A percentile compares a stretch with the other conserved stretches of the same genome.
Conservation (phyloP, 2,797 vertebrate genomes). For the Protosalanx chinensis region DNA sequence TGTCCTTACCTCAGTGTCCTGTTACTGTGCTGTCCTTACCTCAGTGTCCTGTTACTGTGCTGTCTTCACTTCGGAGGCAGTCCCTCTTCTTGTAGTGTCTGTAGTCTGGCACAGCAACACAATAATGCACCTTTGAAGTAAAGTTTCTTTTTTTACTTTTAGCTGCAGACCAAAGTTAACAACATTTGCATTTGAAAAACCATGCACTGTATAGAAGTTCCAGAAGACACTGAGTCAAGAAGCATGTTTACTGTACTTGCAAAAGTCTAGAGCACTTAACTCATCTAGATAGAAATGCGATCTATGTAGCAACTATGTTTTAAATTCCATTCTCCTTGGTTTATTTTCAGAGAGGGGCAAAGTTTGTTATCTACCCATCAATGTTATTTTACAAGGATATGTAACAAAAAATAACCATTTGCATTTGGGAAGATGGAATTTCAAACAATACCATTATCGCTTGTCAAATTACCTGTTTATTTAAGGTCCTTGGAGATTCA, state of each 20-base stretch:
- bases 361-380: neutral
- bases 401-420: neutral
- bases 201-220: neutral
- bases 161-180: conserved; percentile 6
- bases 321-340: neutral
- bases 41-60: no score
- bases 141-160: conserved; percentile 26
- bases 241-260: neutral
- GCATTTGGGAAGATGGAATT: neutral
- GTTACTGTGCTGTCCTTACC: no score
- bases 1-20: no score
- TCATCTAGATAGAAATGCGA: neutral
- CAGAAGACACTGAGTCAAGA: neutral
- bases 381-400: neutral
- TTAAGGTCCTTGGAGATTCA: neutral
- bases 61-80: neutral
- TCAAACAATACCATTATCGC: neutral
- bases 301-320: neutral
- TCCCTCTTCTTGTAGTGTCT: neutral
- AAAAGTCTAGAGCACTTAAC: neutral
- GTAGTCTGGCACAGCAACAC: conserved; percentile 15
- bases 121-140: conserved; percentile 13
- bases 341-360: conserved; percentile 5
- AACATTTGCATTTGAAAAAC: neutral
- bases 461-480: neutral